Conservation (phyloP, 2,888 invertebrate genomes). For the Vannuccia rotundouncinata region DNA sequence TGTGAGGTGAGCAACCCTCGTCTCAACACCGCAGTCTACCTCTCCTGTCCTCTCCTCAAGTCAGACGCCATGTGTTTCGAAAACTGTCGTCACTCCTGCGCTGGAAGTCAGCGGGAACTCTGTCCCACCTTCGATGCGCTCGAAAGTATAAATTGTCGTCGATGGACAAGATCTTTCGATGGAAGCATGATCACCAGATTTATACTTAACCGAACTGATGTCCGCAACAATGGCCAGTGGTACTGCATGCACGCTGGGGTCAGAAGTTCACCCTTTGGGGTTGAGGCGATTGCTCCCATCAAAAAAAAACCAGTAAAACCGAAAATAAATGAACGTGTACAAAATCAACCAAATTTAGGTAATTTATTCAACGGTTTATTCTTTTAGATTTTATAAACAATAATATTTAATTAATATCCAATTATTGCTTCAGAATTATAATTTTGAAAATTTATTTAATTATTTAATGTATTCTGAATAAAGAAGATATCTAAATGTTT, state of each 20-base stretch:
- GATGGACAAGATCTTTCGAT: not conserved
- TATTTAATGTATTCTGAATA: no score
- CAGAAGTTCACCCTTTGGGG: not conserved
- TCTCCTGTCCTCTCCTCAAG: not conserved
- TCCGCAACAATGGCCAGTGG: not conserved
- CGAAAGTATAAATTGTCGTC: not conserved
- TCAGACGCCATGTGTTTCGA: not conserved
- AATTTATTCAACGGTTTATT: no score
- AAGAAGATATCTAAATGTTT: no score
- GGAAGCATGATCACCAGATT: not conserved
- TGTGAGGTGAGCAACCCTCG: not conserved
- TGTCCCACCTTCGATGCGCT: not conserved
- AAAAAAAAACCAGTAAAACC: no score
- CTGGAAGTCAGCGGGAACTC: not conserved
- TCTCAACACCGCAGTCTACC: not conserved
- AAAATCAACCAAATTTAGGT: no score
- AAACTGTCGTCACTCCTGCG: not conserved
- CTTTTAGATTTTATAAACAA: no score
- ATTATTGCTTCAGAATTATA: no score
- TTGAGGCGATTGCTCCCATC: not conserved
- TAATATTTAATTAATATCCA: no score
- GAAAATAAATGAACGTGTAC: no score
- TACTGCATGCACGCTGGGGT: not conserved
- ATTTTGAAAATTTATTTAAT: no score
- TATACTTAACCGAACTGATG: not conserved